Evolutionary conservation across 2,113 vertebrate genomes (phyloP).

Genomic region (Myodes glareolus): DNA sequence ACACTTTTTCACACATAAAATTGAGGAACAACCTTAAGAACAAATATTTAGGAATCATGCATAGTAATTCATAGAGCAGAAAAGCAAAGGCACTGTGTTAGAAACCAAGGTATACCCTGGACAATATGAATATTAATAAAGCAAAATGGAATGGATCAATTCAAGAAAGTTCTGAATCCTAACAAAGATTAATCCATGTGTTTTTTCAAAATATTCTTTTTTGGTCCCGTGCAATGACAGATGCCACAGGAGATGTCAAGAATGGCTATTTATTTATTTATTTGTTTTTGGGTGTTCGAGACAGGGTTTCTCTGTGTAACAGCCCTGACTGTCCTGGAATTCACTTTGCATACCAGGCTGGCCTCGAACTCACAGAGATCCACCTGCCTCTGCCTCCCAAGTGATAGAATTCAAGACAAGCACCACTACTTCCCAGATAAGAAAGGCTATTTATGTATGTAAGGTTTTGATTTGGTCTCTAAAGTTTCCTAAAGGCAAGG

Average conservation of each 20-base stretch:
- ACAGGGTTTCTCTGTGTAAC: no score
- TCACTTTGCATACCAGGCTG: no score
- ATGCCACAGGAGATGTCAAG: background rate
- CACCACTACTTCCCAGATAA: background rate
- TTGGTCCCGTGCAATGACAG: background rate
- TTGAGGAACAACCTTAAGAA: background rate
- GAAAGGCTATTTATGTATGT: background rate
- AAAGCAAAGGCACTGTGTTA: background rate
- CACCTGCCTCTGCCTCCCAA: no score
- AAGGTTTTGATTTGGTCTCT: background rate
- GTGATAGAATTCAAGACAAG: no score
- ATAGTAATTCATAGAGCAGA: background rate
- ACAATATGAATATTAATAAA: background rate
- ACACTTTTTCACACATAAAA: background rate
- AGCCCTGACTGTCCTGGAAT: no score
- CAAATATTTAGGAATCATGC: background rate
- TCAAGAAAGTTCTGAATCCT: background rate
- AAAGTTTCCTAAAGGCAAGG: background rate
- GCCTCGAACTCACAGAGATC: no score
- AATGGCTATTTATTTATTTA: background rate
- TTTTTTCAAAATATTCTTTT: background rate
- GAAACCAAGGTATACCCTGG: background rate
- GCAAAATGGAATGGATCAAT: slow-evolving; percentile 7
- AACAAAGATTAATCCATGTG: background rate
- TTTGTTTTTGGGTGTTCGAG: no score